A percentile compares a stretch with the other conserved stretches of the same genome.
phyloP scores from a whole-genome alignment of 2,113 vertebrate genomes.

The Aleadryas rufinucha region DNA sequence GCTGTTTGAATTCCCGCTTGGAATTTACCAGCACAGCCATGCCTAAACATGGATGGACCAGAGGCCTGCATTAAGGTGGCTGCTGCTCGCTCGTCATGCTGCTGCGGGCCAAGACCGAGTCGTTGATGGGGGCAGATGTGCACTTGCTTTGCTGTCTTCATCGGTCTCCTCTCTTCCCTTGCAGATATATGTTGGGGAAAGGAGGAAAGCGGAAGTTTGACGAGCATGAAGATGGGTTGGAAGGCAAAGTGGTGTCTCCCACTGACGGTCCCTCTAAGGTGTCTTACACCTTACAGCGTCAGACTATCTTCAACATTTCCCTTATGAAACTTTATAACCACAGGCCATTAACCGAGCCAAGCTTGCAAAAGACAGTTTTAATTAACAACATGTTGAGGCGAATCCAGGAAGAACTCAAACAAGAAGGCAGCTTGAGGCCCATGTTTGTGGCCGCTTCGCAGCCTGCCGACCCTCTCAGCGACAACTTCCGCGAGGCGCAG shows the following conservation, averaged over 20 bases:
- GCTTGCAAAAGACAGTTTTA: slow-evolving; percentile 93
- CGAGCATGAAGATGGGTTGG: slow-evolving; percentile 99
- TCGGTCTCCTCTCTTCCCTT: slow-evolving; percentile 6
- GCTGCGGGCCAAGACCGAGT: not conserved
- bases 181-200: slow-evolving; percentile 99
- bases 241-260: slow-evolving; percentile 91
- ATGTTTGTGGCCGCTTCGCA: slow-evolving; percentile 82
- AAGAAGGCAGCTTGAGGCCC: slow-evolving; percentile 89
- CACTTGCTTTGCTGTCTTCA: not conserved
- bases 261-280: slow-evolving; percentile 91
- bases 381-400: slow-evolving; percentile 99
- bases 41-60: not conserved
- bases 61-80: rapidly evolving
- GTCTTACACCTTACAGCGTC: slow-evolving; percentile 97
- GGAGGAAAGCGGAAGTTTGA: slow-evolving; percentile 99
- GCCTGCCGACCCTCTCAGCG: slow-evolving; percentile 81
- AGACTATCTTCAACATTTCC: slow-evolving; percentile 99
- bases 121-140: not conserved
- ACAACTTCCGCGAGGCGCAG: slow-evolving; percentile 85
- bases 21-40: not conserved
- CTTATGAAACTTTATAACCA: slow-evolving; percentile 99
- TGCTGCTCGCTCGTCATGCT: rapidly evolving
- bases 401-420: slow-evolving; percentile 96
- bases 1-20: not conserved
- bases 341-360: slow-evolving; percentile 89